Evolutionary conservation across 2,113 vertebrate genomes (phyloP).

Genomic region (Malurus cyaneus): DNA sequence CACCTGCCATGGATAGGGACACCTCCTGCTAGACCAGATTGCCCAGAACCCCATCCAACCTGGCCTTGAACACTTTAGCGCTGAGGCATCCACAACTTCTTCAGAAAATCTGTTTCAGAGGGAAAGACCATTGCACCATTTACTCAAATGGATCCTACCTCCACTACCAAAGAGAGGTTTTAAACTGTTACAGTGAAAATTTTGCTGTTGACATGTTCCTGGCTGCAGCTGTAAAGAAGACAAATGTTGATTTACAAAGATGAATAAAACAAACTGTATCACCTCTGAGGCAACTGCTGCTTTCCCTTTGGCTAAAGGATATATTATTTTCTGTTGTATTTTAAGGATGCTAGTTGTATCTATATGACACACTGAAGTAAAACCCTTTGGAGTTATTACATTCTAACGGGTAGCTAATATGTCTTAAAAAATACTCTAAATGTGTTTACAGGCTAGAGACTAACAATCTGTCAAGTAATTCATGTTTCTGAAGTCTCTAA

Average conservation of each 20-base stretch:
- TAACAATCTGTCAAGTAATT: slow-evolving; percentile 24
- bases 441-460: slow-evolving; percentile 18
- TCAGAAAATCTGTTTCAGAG: background rate
- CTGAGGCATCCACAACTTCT: background rate
- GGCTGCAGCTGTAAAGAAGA: background rate
- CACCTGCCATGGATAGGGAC: too few relatives aligned
- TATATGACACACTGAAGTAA: background rate
- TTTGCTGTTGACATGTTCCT: background rate
- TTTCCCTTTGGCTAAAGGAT: background rate
- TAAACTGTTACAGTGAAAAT: background rate
- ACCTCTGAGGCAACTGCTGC: background rate
- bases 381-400: background rate
- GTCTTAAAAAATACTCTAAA: slow-evolving; percentile 29
- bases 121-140: background rate
- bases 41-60: too few relatives aligned
- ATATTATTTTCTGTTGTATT: background rate
- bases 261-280: background rate
- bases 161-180: background rate
- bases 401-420: background rate
- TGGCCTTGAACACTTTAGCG: background rate
- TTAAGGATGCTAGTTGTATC: background rate
- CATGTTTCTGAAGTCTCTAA: slow-evolving; percentile 30
- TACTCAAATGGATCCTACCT: background rate
- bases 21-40: background rate
- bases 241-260: background rate